Base-by-base conservation (phyloP, 2,888 invertebrate genomes). In the Ceratothoa steindachneri region DNA sequence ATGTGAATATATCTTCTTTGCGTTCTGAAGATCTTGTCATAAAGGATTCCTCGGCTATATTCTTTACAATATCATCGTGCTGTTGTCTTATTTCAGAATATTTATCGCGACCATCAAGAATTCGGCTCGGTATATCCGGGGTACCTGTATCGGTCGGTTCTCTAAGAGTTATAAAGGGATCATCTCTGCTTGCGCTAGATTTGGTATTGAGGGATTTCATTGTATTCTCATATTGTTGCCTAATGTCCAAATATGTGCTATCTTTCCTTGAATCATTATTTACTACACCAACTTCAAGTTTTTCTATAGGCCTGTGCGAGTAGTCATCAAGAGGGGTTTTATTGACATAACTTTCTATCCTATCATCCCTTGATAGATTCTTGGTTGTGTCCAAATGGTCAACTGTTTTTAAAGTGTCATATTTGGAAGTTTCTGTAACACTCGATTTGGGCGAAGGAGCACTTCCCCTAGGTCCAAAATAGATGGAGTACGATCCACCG, bases 401-500 rank as follows among this genome's bases (percentile, higher is more conserved):
- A n/a, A n/a, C n/a, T n/a, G n/a, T n/a, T n/a, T n/a, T n/a, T n/a
- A n/a, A n/a, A n/a, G n/a, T n/a, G 15, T 41, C 41, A 5, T 9
- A 41, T 41, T 41, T 41, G 41, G 41, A 41, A 9, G 41, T 41
- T 24, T 60, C 60, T 9, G 24, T 12, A 24, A 12, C n/a, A 60
- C 27, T 60, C 12, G 12, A 12, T 24, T 60, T 60, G 12, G 27
- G 27, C 24, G 27, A 22, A 4, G 60, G 60, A 60, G 1, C 22
- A 24, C 27, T 60, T 60, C 24, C 60, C 1, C 60, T 70, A 9
- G 73, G 73, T n/a, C 71, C 73, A 27, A 77, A 77, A 69, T 77
- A 77, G 15, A 73, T 71, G 4, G 77, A 77, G 67, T 76, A 76
- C 3, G 60, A 30, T 19, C 73, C 76, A 19, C 41, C 73, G 12